Conservation (phyloP, 2,888 invertebrate genomes). For the Elmis aenea region DNA sequence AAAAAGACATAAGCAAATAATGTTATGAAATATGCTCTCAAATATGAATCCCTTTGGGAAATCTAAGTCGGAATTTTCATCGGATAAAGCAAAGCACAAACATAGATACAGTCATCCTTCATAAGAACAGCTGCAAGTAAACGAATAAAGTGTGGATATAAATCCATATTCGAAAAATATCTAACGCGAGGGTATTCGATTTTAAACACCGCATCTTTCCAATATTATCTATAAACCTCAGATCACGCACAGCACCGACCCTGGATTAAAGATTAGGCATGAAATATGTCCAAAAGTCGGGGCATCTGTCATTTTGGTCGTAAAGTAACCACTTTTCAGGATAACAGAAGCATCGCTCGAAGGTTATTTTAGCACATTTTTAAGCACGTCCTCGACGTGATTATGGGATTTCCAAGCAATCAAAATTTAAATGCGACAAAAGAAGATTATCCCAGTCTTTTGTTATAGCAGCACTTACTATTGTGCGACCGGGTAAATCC, state of each 20-base stretch:
- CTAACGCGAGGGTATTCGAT: conserved; percentile 9
- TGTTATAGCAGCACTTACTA: no score
- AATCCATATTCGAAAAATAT: conserved; percentile 15
- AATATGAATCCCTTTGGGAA: conserved; percentile 15
- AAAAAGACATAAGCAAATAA: conserved; percentile 16
- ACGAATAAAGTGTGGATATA: conserved; percentile 8
- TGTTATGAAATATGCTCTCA: conserved; percentile 11
- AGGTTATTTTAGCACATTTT: no score
- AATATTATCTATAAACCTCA: conserved; percentile 13
- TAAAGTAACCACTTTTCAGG: no score
- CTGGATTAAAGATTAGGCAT: conserved; percentile 11
- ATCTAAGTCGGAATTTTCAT: conserved; percentile 16
- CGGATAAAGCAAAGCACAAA: conserved; percentile 14
- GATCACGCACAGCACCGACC: conserved; percentile 7
- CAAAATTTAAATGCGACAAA: no score
- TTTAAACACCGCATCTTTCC: conserved; percentile 11
- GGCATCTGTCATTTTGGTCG: conserved; percentile 8
- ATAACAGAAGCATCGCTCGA: no score
- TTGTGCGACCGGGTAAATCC: no score
- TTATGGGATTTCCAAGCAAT: no score
- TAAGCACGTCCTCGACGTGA: no score
- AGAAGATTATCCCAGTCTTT: no score
- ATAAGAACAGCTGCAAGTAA: conserved; percentile 10
- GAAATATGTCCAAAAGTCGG: conserved; percentile 11
- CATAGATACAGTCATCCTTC: conserved; percentile 15